A percentile compares a stretch with the other conserved stretches of the same genome.
Conservation (phyloP, 2,888 invertebrate species). For the Cheilosia pagana region DNA sequence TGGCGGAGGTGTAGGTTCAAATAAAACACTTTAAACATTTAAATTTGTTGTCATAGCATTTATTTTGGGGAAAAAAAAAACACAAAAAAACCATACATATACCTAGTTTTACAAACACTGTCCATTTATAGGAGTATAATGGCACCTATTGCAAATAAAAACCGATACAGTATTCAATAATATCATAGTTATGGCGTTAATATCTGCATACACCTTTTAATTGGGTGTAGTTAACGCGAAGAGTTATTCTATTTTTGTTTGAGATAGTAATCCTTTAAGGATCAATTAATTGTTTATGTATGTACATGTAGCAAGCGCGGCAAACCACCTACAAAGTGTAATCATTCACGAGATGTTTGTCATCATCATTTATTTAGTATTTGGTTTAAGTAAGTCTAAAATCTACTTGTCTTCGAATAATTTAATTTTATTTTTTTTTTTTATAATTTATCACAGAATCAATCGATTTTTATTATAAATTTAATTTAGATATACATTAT, state of each 20-base stretch:
- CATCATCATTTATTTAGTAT: constrained; percentile 43
- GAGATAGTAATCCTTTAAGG: constrained; percentile 66
- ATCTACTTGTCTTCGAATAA: constrained; percentile 48
- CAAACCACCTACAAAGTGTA: constrained; percentile 58
- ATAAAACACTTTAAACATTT: constrained; percentile 5
- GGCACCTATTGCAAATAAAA: constrained; percentile 28
- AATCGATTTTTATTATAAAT: constrained; percentile 52
- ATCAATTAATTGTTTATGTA: constrained; percentile 50
- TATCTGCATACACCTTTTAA: constrained; percentile 9
- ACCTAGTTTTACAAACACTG: constrained; percentile 1
- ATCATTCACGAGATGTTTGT: not conserved
- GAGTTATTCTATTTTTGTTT: constrained; percentile 12
- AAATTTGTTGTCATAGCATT: constrained; percentile 31
- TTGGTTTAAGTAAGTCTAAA: constrained; percentile 53
- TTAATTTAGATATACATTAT: constrained; percentile 27
- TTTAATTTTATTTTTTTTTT: constrained; percentile 30
- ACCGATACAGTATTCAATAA: constrained; percentile 1
- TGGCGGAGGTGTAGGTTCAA: not conserved
- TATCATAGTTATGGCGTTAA: constrained; percentile 8
- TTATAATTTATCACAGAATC: constrained; percentile 62
- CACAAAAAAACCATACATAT: constrained; percentile 9
- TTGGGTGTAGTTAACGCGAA: constrained; percentile 8
- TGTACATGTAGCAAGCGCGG: constrained; percentile 61
- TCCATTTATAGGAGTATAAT: constrained; percentile 9
- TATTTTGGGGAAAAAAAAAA: constrained; percentile 38